Conservation (phyloP, 2,888 invertebrate genomes). For the Drosophila neonasuta region DNA sequence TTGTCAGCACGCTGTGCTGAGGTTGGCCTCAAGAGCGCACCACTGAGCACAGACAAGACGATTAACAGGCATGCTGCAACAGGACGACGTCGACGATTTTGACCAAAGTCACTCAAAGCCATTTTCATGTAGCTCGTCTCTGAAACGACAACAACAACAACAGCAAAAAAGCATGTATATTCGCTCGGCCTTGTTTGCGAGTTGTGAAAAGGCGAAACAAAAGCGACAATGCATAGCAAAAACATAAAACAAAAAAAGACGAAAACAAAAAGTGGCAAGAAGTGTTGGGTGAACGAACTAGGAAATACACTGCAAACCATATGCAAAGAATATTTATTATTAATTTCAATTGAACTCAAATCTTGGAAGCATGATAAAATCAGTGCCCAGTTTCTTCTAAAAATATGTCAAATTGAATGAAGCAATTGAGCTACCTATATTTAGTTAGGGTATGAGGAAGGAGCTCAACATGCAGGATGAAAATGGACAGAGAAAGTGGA, state of each 20-base stretch:
- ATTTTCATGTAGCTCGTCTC: slow-evolving; percentile 72
- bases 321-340: not conserved
- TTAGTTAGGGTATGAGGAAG: slow-evolving; percentile 16
- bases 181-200: slow-evolving; percentile 64
- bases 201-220: slow-evolving; percentile 68
- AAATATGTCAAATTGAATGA: no score
- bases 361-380: not conserved
- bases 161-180: slow-evolving; percentile 45
- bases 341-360: not conserved
- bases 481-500: slow-evolving; percentile 41
- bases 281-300: not conserved
- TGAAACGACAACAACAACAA: slow-evolving; percentile 47
- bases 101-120: slow-evolving; percentile 76
- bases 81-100: slow-evolving; percentile 50
- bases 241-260: slow-evolving; percentile 34
- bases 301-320: slow-evolving; percentile 6
- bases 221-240: slow-evolving; percentile 63
- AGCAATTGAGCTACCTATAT: no score
- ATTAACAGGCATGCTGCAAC: slow-evolving; percentile 72
- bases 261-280: not conserved
- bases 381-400: no score
- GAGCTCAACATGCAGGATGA: slow-evolving; percentile 41
- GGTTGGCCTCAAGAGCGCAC: slow-evolving; percentile 69
- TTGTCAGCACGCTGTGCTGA: slow-evolving; percentile 79
- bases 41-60: slow-evolving; percentile 72